A percentile compares a stretch with the other conserved stretches of the same genome.
phyloP scores from a whole-genome alignment of 2,797 vertebrate species.

The Halcyon leucocephala region DNA sequence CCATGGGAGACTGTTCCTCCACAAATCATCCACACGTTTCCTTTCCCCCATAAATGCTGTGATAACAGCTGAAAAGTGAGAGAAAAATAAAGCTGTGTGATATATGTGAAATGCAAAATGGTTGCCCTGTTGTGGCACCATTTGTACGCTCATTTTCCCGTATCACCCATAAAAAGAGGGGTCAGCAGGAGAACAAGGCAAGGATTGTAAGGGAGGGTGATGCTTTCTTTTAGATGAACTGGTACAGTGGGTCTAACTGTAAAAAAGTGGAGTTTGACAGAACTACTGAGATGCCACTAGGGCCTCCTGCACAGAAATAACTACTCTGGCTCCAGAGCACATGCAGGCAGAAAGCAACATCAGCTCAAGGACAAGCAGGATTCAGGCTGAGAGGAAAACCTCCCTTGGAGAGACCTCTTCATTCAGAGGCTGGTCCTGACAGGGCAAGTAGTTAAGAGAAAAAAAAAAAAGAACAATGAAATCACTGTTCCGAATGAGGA shows the following conservation, averaged over 20 bases:
- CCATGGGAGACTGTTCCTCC: neutral
- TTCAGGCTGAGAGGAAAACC: neutral
- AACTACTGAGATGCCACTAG: neutral
- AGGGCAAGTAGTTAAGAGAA: fast-evolving
- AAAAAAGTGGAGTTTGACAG: neutral
- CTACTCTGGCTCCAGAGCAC: neutral
- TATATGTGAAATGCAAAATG: conserved; percentile 33
- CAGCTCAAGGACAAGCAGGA: neutral
- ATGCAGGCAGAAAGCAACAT: neutral
- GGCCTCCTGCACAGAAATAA: neutral
- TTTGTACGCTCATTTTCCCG: neutral
- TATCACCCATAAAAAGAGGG: neutral
- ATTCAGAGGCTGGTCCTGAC: neutral
- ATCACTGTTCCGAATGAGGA: neutral
- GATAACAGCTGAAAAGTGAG: conserved; percentile 63
- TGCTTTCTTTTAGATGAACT: neutral
- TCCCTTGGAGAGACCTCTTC: neutral
- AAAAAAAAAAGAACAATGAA: neutral
- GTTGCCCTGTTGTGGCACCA: conserved; percentile 2
- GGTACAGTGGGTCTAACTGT: neutral
- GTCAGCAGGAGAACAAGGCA: neutral
- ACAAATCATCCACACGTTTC: conserved; percentile 62
- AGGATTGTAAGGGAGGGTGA: neutral
- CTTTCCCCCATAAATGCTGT: conserved; percentile 46
- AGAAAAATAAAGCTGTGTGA: conserved; percentile 65